These are phyloP conservation scores for Whitmania pigra DNA, from an alignment of 1,140 invertebrate species.

Conservation along the genomic window DNA sequence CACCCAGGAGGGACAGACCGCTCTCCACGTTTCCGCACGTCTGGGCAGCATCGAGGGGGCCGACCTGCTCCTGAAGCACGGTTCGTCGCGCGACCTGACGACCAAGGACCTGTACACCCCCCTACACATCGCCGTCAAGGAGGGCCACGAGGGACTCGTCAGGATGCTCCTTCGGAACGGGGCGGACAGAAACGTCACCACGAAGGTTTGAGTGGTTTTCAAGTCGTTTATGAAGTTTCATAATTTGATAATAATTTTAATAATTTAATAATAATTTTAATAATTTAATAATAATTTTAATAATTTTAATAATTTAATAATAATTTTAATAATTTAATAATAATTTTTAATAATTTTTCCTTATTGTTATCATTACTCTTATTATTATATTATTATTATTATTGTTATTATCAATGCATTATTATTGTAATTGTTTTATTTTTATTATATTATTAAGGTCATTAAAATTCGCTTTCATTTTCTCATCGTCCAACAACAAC, in stretches of 20 bases:
- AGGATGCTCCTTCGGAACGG: constrained; percentile 75
- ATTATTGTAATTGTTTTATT: too few species aligned
- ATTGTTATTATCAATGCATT: constrained; percentile 60
- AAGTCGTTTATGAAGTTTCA: constrained; percentile 69
- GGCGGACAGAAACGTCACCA: constrained; percentile 65
- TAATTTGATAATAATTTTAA: too few species aligned
- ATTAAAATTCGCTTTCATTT: too few species aligned
- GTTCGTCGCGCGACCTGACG: constrained; percentile 30
- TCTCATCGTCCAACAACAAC: too few species aligned
- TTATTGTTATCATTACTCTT: constrained; percentile 68
- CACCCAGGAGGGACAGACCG: constrained; percentile 68
- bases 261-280: too few species aligned
- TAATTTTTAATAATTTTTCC: constrained; percentile 94
- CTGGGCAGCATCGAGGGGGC: constrained; percentile 88
- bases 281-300: too few species aligned
- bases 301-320: too few species aligned
- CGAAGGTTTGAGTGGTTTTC: constrained; percentile 85
- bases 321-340: too few species aligned
- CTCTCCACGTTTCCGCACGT: constrained; percentile 93
- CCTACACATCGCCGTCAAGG: constrained; percentile 87
- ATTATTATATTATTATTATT: too few species aligned
- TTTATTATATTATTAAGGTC: too few species aligned
- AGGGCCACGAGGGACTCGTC: constrained; percentile 85
- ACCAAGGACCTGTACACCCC: constrained; percentile 79
- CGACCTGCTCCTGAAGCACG: constrained; percentile 53